Base-by-base conservation (phyloP, 2,113 vertebrate genomes). In the Anthoscopus minutus region DNA sequence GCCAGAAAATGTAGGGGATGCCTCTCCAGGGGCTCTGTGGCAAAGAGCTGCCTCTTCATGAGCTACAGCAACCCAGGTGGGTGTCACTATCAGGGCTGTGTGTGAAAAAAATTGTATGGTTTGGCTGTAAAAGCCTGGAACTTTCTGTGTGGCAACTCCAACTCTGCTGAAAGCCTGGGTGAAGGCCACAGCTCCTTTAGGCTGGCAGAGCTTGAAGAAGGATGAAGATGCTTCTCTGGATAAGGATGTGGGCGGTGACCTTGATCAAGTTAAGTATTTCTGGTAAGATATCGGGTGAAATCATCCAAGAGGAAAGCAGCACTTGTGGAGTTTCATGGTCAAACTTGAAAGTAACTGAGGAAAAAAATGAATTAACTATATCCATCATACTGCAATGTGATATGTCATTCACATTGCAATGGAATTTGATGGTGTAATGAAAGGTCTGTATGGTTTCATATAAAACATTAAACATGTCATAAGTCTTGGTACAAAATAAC, bases 261-360 rank as follows among this genome's bases (percentile, higher is more conserved):
- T 56, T 74, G 24, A 25, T 19, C 27, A 67, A 60, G 21, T 45
- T 18, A 65, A 89, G 11, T 11, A 15, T 58, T 78, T n/a, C 58
- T 61, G 13, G 25, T 65, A 53, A 40, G 38, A 14, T 48, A 42
- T 4, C 14, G 44, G 10, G 15, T 51, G 57, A 78, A 56, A 50
- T 45, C 33, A 1, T 48, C 22, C 21, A 20, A n/a, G 30, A 18
- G 30, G 13, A 61, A 47, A 71, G 44, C 0, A 4, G 7, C 3
- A 8, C 22, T 50, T 81, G 31, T 11, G 18, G 28, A 62, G 16
- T 57, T 81, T 70, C 35, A 22, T 38, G 14, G 25, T 70, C 24
- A 62, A 67, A 84, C 18, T 10, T 11, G 6, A 33, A 30, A 28
- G 9, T 44, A 56, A 56, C 15, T 37, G 65, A 50, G 15, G 16